Evolutionary conservation across 2,888 invertebrate genomes (phyloP), one percentile per base, ranked within the genome.

Genomic region (Gibbula magus): DNA sequence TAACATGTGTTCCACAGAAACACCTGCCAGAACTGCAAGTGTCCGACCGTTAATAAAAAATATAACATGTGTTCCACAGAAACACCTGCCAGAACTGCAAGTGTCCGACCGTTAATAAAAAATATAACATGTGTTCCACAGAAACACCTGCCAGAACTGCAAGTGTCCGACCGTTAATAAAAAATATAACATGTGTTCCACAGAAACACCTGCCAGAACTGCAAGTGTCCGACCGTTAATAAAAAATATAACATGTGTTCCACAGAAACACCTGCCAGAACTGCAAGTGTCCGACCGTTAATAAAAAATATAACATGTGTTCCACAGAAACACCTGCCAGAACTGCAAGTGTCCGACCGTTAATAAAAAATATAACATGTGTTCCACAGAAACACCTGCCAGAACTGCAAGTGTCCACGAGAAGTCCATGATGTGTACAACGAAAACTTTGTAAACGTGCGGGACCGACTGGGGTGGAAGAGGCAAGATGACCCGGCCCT

Each of bases 161-260:
- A 97, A 97, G 91, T 98, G 98, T 93, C 95, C 97, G n/a, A n/a
- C n/a, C n/a, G n/a, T n/a, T n/a, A n/a, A n/a, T n/a, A n/a, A n/a
- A n/a, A n/a, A n/a, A n/a, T n/a, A n/a, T n/a, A n/a, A n/a, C n/a
- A 67, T 70, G 39, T 13, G 8, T 77, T 75, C 86, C 88, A 39
- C 95, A 98, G 98, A 93, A 98, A 98, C 94, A 97, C 97, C 78
- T 99, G 98, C 94, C 96, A 95, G 91, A 96, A 96, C 84, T 99
- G 98, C 94, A 97, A 97, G 91, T 98, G 98, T 93, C 95, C 97
- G n/a, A n/a, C n/a, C n/a, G n/a, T n/a, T n/a, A n/a, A n/a, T n/a
- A n/a, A n/a, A n/a, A n/a, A n/a, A n/a, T n/a, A n/a, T n/a, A n/a
- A n/a, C n/a, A 67, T 70, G 39, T 13, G 8, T 77, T 75, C 86